Evolutionary conservation across 2,797 vertebrate species (phyloP), one percentile per base, ranked within the genome.

Genomic region (Galagoides demidoff): DNA sequence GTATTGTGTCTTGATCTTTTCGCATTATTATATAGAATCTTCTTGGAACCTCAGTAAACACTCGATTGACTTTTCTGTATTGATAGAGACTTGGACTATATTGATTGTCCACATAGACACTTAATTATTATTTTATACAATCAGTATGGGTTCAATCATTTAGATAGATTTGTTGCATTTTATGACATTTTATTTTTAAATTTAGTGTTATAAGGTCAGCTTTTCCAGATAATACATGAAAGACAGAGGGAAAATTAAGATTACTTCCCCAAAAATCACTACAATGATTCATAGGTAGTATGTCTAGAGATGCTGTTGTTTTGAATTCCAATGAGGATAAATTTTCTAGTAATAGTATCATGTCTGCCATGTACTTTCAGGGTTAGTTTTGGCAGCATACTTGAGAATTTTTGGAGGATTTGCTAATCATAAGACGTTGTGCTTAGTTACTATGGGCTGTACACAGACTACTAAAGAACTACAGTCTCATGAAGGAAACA

Each of bases 391-490:
- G 57, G 79, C 52, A 55, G n/a, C 34, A 19, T 90, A 29, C 70
- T 61, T 83, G 77, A 81, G 64, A 90, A 13, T 96, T 95, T 95
- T 94, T 70, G 52, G 77, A 96, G 19, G 31, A 74, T 83, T 95
- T 90, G 49, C 31, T 87, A 87, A 39, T 81, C 52, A 5, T 3
- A 73, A 77, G 76, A 63, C 57, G 70, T n/a, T 49, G 13, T 78
- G 52, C 49, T 92, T 92, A 61, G 37, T 83, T 96, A 52, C 66
- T 76, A 2, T 87, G 81, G 43, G 3, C 71, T 74, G 52, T 52
- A 52, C 45, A 70, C 23, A 76, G 81, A 91, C 82, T 20, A 4
- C 59, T 89, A 57, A 89, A 92, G 6, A 94, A 64, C 25, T 29
- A 22, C 6, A 37, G 45, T 73, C 4, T 57, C 55, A 23, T 45